These are phyloP conservation scores for Jaculus jaculus DNA, from an alignment of 2,113 vertebrate species.

Conservation along the genomic window DNA sequence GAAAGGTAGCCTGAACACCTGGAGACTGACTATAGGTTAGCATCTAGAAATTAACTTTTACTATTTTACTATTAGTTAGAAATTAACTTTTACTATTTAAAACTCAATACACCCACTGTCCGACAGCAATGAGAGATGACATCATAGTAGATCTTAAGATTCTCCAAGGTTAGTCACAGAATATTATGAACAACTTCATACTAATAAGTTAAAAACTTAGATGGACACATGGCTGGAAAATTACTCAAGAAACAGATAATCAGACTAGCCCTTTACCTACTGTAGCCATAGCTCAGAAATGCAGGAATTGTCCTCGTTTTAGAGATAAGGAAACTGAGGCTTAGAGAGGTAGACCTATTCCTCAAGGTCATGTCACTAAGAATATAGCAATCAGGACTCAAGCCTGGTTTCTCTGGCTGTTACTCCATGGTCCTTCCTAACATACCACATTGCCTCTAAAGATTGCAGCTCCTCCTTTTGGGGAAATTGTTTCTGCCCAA, in stretches of 20 bases:
- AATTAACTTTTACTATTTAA: conserved; percentile 39
- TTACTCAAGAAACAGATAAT: not conserved
- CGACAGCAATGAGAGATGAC: not conserved
- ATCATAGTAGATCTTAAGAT: not conserved
- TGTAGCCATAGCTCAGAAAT: not conserved
- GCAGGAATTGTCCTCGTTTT: not conserved
- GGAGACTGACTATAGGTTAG: conserved; percentile 21
- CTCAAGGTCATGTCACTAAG: not conserved
- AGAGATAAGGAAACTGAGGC: too few relatives aligned
- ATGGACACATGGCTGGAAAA: not conserved
- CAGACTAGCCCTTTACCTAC: not conserved
- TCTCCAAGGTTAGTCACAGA: conserved; percentile 17
- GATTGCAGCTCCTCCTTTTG: conserved; percentile 28
- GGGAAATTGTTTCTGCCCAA: not conserved
- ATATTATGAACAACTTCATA: not conserved
- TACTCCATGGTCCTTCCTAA: conserved; percentile 39
- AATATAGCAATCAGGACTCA: not conserved
- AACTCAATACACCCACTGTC: not conserved
- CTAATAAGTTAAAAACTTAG: not conserved
- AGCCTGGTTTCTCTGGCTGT: not conserved
- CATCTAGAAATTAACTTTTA: conserved; percentile 25
- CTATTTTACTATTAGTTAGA: too few relatives aligned
- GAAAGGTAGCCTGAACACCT: not conserved
- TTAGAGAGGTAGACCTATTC: not conserved
- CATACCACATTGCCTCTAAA: conserved; percentile 43